A percentile compares a stretch with the other conserved stretches of the same genome.
Conservation (phyloP, 2,113 vertebrate genomes). For the Cephalopholis sonnerati region DNA sequence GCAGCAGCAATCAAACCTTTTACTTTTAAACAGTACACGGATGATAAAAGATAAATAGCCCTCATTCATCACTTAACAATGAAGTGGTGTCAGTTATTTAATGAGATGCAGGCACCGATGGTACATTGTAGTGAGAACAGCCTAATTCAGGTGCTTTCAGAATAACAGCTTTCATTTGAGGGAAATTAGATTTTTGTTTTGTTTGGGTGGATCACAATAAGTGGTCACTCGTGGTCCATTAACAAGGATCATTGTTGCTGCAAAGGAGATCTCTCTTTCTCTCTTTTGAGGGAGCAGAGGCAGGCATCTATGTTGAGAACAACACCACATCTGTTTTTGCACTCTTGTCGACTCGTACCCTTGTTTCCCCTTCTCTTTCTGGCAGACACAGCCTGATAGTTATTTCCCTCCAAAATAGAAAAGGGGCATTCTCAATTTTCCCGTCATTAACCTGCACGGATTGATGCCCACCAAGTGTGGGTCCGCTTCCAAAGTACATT, state of each 20-base stretch:
- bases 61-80: slow-evolving; percentile 88
- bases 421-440: slow-evolving; percentile 67
- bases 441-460: slow-evolving; percentile 67
- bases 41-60: slow-evolving; percentile 90
- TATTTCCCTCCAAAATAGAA: slow-evolving; percentile 71
- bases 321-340: slow-evolving; percentile 82
- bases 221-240: slow-evolving; percentile 88
- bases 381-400: slow-evolving; percentile 65
- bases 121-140: slow-evolving; percentile 86
- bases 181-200: slow-evolving; percentile 93
- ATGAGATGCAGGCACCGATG: slow-evolving; percentile 88
- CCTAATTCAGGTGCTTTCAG: slow-evolving; percentile 89
- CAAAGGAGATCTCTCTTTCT: slow-evolving; percentile 71
- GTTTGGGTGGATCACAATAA: slow-evolving; percentile 89
- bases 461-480: slow-evolving; percentile 80
- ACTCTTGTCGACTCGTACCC: slow-evolving; percentile 66
- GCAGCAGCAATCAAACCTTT: slow-evolving; percentile 85
- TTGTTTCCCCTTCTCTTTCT: slow-evolving; percentile 72
- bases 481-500: slow-evolving; percentile 82
- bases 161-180: slow-evolving; percentile 89
- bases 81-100: slow-evolving; percentile 88
- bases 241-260: slow-evolving; percentile 81
- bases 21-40: slow-evolving; percentile 81
- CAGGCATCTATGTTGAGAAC: slow-evolving; percentile 82
- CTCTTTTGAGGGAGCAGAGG: slow-evolving; percentile 75